These are phyloP conservation scores for Phyllostomus discolor DNA, from an alignment of 2,113 vertebrate genomes.

Conservation along the genomic window DNA sequence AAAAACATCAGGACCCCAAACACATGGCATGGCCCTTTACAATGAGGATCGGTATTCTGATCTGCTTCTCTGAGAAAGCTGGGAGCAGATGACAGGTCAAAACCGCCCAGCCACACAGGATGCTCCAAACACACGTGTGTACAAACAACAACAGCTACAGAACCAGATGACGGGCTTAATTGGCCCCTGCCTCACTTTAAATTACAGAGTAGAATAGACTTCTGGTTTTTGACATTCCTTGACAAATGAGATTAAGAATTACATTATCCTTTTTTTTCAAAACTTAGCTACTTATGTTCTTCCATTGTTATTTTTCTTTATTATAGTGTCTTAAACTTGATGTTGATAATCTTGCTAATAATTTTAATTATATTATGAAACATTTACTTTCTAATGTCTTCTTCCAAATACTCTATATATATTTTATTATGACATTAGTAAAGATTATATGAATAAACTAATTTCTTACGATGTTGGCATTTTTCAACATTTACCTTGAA, in stretches of 20 bases:
- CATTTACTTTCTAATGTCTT: slow-evolving; percentile 47
- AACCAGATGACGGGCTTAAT: neutral
- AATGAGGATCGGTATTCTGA: neutral
- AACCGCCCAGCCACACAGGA: neutral
- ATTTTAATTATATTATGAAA: slow-evolving; percentile 32
- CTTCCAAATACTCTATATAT: slow-evolving; percentile 36
- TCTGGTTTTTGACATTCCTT: slow-evolving; percentile 40
- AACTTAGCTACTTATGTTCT: slow-evolving; percentile 28
- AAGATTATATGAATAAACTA: slow-evolving; percentile 36
- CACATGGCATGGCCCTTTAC: neutral
- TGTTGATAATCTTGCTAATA: slow-evolving; percentile 62
- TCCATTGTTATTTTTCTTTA: slow-evolving; percentile 55
- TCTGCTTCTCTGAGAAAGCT: neutral
- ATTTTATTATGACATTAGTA: slow-evolving; percentile 48
- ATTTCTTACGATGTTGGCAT: slow-evolving; percentile 37
- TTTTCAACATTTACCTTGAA: slow-evolving; percentile 60
- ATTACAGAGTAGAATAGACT: slow-evolving; percentile 33
- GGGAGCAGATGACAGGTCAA: neutral
- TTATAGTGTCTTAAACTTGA: slow-evolving; percentile 28
- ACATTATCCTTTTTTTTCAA: slow-evolving; percentile 24
- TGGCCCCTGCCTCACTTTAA: slow-evolving; percentile 7
- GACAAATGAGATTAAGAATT: slow-evolving; percentile 56
- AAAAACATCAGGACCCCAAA: neutral
- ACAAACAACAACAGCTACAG: neutral
- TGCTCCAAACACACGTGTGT: neutral